These are phyloP conservation scores for Aporrectodea caliginosa DNA, from an alignment of 1,140 invertebrate species.

Conservation along the genomic window DNA sequence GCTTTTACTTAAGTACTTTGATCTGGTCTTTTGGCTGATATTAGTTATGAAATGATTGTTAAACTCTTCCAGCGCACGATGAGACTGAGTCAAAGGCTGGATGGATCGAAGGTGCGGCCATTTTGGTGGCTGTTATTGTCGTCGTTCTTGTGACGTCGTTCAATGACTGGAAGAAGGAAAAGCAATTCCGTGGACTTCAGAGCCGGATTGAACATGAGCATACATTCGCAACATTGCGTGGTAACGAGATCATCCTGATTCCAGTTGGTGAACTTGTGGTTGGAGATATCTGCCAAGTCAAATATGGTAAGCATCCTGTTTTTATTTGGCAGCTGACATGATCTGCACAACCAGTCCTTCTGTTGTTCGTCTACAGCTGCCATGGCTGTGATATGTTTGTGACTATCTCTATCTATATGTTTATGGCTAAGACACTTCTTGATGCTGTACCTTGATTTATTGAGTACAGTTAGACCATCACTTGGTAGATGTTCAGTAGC, in stretches of 20 bases:
- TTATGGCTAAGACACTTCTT: no score
- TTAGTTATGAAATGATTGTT: no score
- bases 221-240: slow-evolving; percentile 93
- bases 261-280: slow-evolving; percentile 35
- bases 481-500: no score
- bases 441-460: no score
- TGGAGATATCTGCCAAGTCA: slow-evolving; percentile 72
- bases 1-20: no score
- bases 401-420: no score
- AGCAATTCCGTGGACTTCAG: slow-evolving; percentile 94
- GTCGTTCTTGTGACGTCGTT: slow-evolving; percentile 97
- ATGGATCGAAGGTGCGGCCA: slow-evolving; percentile 97
- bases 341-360: no score
- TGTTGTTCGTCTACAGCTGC: no score
- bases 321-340: no score
- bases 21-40: no score
- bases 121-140: slow-evolving; percentile 94
- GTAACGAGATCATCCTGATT: slow-evolving; percentile 66
- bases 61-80: slow-evolving; percentile 57
- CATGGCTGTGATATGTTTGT: no score
- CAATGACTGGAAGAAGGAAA: slow-evolving; percentile 98
- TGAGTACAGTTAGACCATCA: no score
- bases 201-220: slow-evolving; percentile 98
- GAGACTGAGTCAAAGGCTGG: slow-evolving; percentile 85
- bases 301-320: slow-evolving; percentile 62